These are phyloP conservation scores for Emmelina monodactyla DNA, from an alignment of 2,888 invertebrate genomes.

Conservation along the genomic window DNA sequence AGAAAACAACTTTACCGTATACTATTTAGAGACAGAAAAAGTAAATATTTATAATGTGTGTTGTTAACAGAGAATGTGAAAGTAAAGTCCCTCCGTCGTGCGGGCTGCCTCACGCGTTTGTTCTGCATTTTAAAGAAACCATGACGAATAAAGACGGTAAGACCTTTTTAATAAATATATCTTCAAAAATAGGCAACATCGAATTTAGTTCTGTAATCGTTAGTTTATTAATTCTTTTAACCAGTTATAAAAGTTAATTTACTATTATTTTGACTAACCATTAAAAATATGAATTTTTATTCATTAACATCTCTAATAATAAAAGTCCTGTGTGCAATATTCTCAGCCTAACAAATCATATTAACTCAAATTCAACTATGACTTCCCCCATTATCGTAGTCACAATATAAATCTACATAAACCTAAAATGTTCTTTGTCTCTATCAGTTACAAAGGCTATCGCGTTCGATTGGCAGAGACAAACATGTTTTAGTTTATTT, in stretches of 20 bases:
- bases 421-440: too few species aligned
- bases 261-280: not conserved
- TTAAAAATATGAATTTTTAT: too few species aligned
- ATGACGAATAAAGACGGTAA: not conserved
- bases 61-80: slow-evolving; percentile 76
- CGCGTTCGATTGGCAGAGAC: too few species aligned
- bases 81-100: slow-evolving; percentile 92
- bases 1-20: too few species aligned
- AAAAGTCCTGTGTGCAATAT: too few species aligned
- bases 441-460: too few species aligned
- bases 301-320: too few species aligned
- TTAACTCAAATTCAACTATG: too few species aligned
- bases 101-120: slow-evolving; percentile 85
- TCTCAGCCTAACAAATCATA: too few species aligned
- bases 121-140: slow-evolving; percentile 83
- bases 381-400: too few species aligned
- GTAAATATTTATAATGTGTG: not conserved
- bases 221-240: not conserved
- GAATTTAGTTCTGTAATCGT: not conserved
- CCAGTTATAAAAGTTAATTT: not conserved
- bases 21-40: not conserved
- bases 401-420: too few species aligned
- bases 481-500: too few species aligned
- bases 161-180: not conserved
- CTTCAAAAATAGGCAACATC: not conserved